phyloP scores from a whole-genome alignment of 2,888 invertebrate genomes.

The Graphium colonna region DNA sequence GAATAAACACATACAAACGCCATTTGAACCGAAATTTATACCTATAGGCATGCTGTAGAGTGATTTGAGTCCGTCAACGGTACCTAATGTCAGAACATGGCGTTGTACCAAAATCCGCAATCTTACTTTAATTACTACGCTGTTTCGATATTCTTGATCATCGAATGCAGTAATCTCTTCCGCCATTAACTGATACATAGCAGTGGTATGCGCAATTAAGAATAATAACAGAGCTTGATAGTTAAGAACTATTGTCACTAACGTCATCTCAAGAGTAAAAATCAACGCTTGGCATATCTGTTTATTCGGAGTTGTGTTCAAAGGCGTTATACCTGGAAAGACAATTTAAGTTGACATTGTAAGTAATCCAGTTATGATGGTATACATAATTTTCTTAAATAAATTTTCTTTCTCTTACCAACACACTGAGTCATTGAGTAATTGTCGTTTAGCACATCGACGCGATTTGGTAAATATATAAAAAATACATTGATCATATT shows the following conservation, averaged over 20 bases:
- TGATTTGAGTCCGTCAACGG: conserved; percentile 43
- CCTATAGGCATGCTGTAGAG: conserved; percentile 61
- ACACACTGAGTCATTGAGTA: conserved; percentile 57
- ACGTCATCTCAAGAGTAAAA: conserved; percentile 41
- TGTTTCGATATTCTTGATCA: conserved; percentile 33
- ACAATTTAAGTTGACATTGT: not conserved
- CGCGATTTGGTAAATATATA: conserved; percentile 51
- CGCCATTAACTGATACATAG: conserved; percentile 53
- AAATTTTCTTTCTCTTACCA: conserved; percentile 41
- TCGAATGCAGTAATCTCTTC: conserved; percentile 48
- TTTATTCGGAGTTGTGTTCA: conserved; percentile 45
- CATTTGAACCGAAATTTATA: conserved; percentile 57
- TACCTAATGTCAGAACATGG: conserved; percentile 45
- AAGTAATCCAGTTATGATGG: not conserved
- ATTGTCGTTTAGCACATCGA: conserved; percentile 38
- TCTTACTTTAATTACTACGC: conserved; percentile 36
- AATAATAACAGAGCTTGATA: conserved; percentile 56
- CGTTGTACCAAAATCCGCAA: conserved; percentile 44
- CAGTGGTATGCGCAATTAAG: conserved; percentile 55
- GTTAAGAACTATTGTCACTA: conserved; percentile 45
- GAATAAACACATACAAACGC: conserved; percentile 54
- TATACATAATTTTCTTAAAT: not conserved
- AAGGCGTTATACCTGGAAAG: conserved; percentile 50
- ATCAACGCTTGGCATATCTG: conserved; percentile 50
- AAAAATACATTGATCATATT: conserved; percentile 39